A percentile compares a stretch with the other conserved stretches of the same genome.
These are phyloP conservation scores for Clostera curtula DNA, from an alignment of 2,888 invertebrate species.

Conservation along the genomic window DNA sequence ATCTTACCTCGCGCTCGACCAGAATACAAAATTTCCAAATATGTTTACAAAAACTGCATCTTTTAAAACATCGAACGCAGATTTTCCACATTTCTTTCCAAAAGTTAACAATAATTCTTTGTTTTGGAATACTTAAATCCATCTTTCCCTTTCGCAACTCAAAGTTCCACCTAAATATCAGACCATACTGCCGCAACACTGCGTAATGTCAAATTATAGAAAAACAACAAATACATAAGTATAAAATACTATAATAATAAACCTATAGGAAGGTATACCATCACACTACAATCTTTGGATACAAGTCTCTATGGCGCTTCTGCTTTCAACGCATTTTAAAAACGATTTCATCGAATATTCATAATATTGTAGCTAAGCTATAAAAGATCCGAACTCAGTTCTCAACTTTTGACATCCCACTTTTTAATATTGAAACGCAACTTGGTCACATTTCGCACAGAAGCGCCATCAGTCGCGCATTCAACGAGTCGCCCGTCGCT, in stretches of 20 bases:
- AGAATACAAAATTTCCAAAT: slow-evolving; percentile 28
- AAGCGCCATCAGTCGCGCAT: no score
- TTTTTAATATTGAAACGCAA: no score
- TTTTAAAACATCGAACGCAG: slow-evolving; percentile 21
- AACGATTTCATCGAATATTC: no score
- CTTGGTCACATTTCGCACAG: no score
- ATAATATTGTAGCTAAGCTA: no score
- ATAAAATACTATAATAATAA: slow-evolving; percentile 65
- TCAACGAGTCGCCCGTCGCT: no score
- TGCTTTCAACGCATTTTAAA: slow-evolving; percentile 15
- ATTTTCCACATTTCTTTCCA: slow-evolving; percentile 27
- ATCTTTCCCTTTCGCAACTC: slow-evolving; percentile 8
- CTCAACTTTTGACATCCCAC: no score
- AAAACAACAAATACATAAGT: slow-evolving; percentile 58
- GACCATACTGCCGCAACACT: slow-evolving; percentile 38
- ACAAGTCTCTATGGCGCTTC: slow-evolving; percentile 51
- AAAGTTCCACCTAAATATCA: slow-evolving; percentile 56
- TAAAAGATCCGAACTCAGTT: no score
- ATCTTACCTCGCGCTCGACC: slow-evolving; percentile 32
- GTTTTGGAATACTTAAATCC: no score
- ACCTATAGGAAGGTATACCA: slow-evolving; percentile 67
- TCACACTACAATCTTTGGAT: slow-evolving; percentile 73
- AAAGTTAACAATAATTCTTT: slow-evolving; percentile 26
- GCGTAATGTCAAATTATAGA: slow-evolving; percentile 57
- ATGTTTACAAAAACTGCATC: slow-evolving; percentile 26